Evolutionary conservation across 2,113 vertebrate genomes (phyloP).

Genomic region (Neolamprologus variostigma): DNA sequence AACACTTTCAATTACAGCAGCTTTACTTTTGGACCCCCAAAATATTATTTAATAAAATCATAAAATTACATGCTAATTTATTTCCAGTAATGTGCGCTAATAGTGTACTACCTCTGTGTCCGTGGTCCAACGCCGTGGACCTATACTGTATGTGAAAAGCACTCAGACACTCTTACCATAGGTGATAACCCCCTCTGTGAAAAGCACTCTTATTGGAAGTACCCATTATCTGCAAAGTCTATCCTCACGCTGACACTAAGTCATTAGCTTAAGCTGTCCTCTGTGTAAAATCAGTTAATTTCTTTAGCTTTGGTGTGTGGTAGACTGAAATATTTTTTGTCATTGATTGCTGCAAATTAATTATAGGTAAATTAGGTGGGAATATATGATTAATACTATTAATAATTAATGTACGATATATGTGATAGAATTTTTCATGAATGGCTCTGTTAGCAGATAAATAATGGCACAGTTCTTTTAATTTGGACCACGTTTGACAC

Average conservation of each 20-base stretch:
- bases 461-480: background rate
- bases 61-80: conserved; percentile 60
- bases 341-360: conserved; percentile 14
- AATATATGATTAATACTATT: background rate
- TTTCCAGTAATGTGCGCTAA: conserved; percentile 55
- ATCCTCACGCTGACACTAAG: conserved; percentile 54
- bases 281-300: conserved; percentile 54
- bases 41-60: conserved; percentile 56
- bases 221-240: conserved; percentile 64
- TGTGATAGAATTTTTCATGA: background rate
- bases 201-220: conserved; percentile 68
- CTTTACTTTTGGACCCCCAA: conserved; percentile 36
- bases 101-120: conserved; percentile 48
- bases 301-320: conserved; percentile 14
- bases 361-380: background rate
- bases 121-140: conserved; percentile 39
- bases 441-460: background rate
- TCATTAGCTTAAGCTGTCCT: conserved; percentile 68
- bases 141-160: conserved; percentile 54
- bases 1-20: conserved; percentile 13
- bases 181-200: conserved; percentile 64
- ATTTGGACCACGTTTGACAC: background rate
- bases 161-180: conserved; percentile 65
- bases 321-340: conserved; percentile 22
- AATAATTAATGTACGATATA: background rate